Evolutionary conservation across 2,888 invertebrate genomes (phyloP), one percentile per base, ranked within the genome.

Genomic region (Drosophila atroscutellata): DNA sequence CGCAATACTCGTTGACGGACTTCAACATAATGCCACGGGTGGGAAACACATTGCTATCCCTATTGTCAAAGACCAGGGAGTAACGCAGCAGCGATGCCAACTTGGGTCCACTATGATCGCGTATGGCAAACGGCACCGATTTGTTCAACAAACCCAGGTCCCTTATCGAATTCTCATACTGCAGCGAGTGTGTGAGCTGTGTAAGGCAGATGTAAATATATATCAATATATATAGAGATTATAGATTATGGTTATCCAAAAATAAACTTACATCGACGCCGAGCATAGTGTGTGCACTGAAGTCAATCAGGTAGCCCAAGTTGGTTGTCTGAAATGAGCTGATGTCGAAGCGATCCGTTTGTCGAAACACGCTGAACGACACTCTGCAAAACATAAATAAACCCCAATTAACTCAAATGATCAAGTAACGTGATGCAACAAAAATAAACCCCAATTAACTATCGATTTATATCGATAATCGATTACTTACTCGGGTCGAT

Each of bases 1-100:
- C 96, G 32, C 98, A 98, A 86, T 97, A 94, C 93, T 99, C 99
- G 84, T 97, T 95, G 7, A 95, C 95, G 71, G 96, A 94, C 93
- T 96, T 96, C 8, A 97, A 92, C 77, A 96, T 93, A 8, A 95
- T 92, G 6, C 98, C 98, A 49, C 94, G 93, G 9, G 95, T 95
- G 4, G 98, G 98, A 92, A 98, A 97, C 66, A 98, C 95, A 5
- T 94, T 92, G 84, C 95, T 96, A 92, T 98, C 97, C 72, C 98
- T 94, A 69, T 95, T 95, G 93, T 98, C 98, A 66, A 96, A 95
- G 0, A 95, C 94, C 74, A 97, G 94, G 58, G 96, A 96, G 93
- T 99, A 97, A 70, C 97, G 95, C 42, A 98, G 82, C 4, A 98
- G 94, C 0, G 98, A 98, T 92, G 99, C 99, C 89, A 99, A 94